Percentiles rank a stretch among this genome's conserved stretches.
These are phyloP conservation scores for Liodrosophila aerea DNA, from an alignment of 2,888 invertebrate species.

Conservation along the genomic window DNA sequence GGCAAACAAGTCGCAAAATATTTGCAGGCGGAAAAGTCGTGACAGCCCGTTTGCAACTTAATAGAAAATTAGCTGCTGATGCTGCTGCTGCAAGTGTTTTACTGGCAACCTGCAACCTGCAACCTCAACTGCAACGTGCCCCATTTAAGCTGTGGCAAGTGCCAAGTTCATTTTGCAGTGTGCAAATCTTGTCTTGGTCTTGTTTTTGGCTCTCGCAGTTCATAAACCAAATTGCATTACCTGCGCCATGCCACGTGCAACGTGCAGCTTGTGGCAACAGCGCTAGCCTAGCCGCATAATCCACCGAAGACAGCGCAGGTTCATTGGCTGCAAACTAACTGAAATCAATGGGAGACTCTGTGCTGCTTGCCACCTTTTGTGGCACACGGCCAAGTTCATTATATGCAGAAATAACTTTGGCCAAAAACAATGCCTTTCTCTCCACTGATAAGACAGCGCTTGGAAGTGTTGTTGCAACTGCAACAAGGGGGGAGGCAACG, in stretches of 20 bases:
- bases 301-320: slow-evolving; percentile 63
- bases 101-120: slow-evolving; percentile 49
- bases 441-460: slow-evolving; percentile 18
- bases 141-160: slow-evolving; percentile 25
- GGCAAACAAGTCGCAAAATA: slow-evolving; percentile 34
- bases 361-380: slow-evolving; percentile 16
- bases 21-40: slow-evolving; percentile 45
- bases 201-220: slow-evolving; percentile 37
- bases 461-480: slow-evolving; percentile 15
- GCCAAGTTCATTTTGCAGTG: slow-evolving; percentile 65
- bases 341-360: background rate
- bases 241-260: slow-evolving; percentile 35
- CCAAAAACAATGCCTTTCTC: slow-evolving; percentile 26
- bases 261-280: slow-evolving; percentile 50
- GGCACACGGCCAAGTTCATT: slow-evolving; percentile 59
- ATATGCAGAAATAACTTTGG: slow-evolving; percentile 43
- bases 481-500: slow-evolving; percentile 12
- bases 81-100: slow-evolving; percentile 58
- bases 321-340: slow-evolving; percentile 54
- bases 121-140: slow-evolving; percentile 9
- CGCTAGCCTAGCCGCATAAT: slow-evolving; percentile 70
- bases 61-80: slow-evolving; percentile 68
- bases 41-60: slow-evolving; percentile 46
- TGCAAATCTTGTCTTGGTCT: slow-evolving; percentile 50
- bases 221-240: slow-evolving; percentile 76